Base-by-base conservation (phyloP, 2,113 vertebrate genomes). In the Laticauda laticaudata region DNA sequence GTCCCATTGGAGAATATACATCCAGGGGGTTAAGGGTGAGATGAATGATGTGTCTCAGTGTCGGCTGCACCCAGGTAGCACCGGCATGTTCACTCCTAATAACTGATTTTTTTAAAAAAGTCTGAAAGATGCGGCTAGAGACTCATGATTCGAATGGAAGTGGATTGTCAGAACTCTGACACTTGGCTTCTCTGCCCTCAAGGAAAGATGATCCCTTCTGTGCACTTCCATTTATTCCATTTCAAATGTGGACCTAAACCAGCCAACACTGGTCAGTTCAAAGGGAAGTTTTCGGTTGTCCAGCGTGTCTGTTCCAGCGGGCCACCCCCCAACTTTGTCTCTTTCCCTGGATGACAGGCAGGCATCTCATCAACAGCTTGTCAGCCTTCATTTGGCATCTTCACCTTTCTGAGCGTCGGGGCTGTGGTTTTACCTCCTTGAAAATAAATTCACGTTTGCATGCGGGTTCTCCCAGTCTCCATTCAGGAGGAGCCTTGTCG, bases 381-480 rank as follows among this genome's bases (percentile, higher is more conserved):
- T 95, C 96, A 92, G 92, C 95, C 45, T 54, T 91, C 92, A n/a
- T 61, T 92, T 91, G 93, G 56, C 90, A 93, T 96, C 94, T 94
- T 93, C 12, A 24, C 95, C 93, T 94, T 94, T 92, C 39, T 0
- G 0, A 85, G 59, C 3, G 57, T 93, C 92, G 54, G 69, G 92
- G 85, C 93, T 88, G 87, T 43, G 90, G 91, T 92, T 93, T 92
- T 93, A 87, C 90, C 90, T 93, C 95, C 29, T 59, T 90, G 95
- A 61, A 95, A 87, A 92, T n/a, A 10, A 92, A 88, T 86, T 93
- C 93, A 55, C 34, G 0, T 88, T 94, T 93, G 92, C 88, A 93
- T 93, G 54, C 43, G 93, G 85, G 85, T 92, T 95, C 94, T 94
- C 91, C 88, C 1, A 18, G 93, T 93, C 0, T 88, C 7, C 0